A percentile compares a stretch with the other conserved stretches of the same genome.
These are phyloP conservation scores for Agrochola litura DNA, from an alignment of 2,888 invertebrate genomes.

Conservation along the genomic window DNA sequence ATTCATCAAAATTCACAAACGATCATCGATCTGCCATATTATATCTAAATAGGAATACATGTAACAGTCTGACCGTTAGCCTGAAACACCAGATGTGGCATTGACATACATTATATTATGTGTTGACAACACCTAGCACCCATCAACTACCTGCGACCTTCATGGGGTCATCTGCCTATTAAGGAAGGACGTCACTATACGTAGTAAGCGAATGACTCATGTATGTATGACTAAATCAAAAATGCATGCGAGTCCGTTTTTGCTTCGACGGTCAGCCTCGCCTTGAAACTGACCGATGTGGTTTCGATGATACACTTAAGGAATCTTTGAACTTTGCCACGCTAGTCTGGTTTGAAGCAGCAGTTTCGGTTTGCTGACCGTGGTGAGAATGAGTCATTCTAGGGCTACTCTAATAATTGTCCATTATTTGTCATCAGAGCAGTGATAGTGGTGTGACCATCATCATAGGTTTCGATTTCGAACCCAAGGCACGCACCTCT, in stretches of 20 bases:
- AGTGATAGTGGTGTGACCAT: no score
- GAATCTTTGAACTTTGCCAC: neutral
- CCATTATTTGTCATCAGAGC: neutral
- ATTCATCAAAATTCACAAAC: neutral
- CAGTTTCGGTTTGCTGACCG: no score
- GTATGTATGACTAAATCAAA: slow-evolving; percentile 28
- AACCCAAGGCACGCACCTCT: no score
- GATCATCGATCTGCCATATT: neutral
- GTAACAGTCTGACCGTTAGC: neutral
- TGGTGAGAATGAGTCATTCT: neutral
- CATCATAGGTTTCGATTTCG: no score
- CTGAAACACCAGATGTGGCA: neutral
- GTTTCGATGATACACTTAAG: neutral
- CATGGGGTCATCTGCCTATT: slow-evolving; percentile 39
- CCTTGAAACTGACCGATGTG: slow-evolving; percentile 29
- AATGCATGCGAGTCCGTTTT: slow-evolving; percentile 32
- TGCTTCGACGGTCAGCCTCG: neutral
- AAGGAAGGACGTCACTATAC: slow-evolving; percentile 4
- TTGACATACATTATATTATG: slow-evolving; percentile 7
- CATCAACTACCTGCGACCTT: slow-evolving; percentile 33
- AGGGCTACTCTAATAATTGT: neutral
- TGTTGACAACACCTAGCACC: neutral
- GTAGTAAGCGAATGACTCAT: slow-evolving; percentile 36
- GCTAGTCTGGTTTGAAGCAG: neutral
- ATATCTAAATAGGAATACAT: neutral